Percentiles rank a stretch among this genome's conserved stretches.
Conservation (phyloP, 2,797 vertebrate genomes). For the Poliocrania exsul region DNA sequence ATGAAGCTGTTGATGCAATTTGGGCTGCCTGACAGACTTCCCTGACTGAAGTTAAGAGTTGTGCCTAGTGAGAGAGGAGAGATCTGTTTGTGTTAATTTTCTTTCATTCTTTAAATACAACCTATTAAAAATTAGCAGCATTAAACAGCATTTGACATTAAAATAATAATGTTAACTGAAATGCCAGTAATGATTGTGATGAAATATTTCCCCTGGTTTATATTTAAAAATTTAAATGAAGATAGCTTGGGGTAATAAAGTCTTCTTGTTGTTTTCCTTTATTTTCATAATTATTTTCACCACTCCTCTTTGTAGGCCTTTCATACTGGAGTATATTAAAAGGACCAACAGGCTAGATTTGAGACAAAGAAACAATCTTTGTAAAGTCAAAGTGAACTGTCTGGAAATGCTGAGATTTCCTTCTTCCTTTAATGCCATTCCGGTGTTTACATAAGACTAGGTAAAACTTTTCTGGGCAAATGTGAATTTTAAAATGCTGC, state of each 20-base stretch:
- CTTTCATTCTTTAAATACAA: not conserved
- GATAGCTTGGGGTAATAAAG: not conserved
- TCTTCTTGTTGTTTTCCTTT: not conserved
- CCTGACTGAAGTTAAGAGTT: not conserved
- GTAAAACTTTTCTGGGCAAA: not conserved
- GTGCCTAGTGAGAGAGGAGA: not conserved
- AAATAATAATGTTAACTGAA: not conserved
- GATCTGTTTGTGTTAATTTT: not conserved
- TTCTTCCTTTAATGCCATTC: not conserved
- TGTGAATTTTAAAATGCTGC: not conserved
- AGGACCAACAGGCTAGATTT: not conserved
- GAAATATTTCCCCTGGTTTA: not conserved
- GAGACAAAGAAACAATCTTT: not conserved
- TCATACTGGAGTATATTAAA: not conserved
- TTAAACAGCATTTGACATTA: not conserved
- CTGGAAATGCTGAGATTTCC: not conserved
- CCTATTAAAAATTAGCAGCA: not conserved
- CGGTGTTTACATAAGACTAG: not conserved
- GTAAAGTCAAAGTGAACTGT: not conserved
- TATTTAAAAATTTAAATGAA: not conserved
- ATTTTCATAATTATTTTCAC: not conserved
- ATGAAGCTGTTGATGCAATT: constrained; percentile 31
- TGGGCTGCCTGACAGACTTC: constrained; percentile 33
- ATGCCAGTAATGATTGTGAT: not conserved
- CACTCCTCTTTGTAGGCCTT: not conserved